A percentile compares a stretch with the other conserved stretches of the same genome.
Conservation (phyloP, 2,113 vertebrate genomes). For the Strix uralensis region DNA sequence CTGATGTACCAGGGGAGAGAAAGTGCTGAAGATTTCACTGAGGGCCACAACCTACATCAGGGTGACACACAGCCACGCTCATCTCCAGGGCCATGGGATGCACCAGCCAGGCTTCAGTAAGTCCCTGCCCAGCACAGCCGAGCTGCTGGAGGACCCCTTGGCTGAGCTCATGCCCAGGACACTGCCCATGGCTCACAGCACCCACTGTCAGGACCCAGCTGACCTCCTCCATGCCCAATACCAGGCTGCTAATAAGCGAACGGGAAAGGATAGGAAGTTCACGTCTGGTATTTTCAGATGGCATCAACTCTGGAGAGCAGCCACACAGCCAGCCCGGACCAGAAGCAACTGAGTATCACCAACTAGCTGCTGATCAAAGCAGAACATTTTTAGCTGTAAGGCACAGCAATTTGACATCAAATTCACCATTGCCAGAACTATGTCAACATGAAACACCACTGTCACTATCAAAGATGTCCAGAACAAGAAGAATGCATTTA, state of each 20-base stretch:
- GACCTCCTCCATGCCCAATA: background rate
- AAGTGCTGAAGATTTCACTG: background rate
- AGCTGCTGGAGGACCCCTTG: background rate
- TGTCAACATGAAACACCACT: background rate
- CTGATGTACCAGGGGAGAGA: background rate
- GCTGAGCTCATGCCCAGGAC: rapidly evolving
- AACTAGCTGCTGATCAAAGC: background rate
- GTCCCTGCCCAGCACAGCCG: background rate
- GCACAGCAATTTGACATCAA: background rate
- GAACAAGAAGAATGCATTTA: background rate
- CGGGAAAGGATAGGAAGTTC: background rate
- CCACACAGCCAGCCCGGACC: background rate
- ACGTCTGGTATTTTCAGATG: background rate
- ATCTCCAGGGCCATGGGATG: background rate
- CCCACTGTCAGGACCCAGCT: background rate
- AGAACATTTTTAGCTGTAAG: background rate
- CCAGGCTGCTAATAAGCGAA: background rate
- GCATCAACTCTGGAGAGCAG: background rate
- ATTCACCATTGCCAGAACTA: background rate
- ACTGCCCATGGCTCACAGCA: background rate
- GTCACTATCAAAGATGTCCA: background rate
- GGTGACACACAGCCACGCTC: background rate
- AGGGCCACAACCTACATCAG: background rate
- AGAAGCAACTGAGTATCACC: background rate
- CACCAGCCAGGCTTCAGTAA: background rate